Evolutionary conservation across 2,113 vertebrate genomes (phyloP).

Genomic region (Callipepla californica): DNA sequence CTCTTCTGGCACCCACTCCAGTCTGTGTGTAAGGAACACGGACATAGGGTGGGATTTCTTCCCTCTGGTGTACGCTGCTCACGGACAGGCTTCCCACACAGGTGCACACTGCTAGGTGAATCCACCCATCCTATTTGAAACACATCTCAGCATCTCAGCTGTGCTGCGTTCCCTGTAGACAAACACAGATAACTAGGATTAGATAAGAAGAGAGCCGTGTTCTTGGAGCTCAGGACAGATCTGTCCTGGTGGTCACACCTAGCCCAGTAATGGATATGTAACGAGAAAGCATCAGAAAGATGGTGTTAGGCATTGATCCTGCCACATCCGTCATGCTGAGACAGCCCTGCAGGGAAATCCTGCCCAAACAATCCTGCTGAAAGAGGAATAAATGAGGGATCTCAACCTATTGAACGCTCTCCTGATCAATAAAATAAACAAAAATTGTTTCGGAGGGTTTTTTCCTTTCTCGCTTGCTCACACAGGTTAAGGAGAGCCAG

Average conservation of each 20-base stretch:
- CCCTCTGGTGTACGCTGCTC: neutral
- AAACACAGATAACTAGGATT: neutral
- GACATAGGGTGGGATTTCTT: neutral
- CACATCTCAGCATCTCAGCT: neutral
- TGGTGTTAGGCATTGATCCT: neutral
- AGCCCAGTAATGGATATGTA: neutral
- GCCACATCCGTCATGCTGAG: neutral
- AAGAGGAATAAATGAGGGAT: conserved; percentile 10
- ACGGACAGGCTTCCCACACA: neutral
- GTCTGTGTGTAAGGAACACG: neutral
- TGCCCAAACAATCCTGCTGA: neutral
- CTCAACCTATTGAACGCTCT: neutral
- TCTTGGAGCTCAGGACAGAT: neutral
- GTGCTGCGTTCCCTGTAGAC: neutral
- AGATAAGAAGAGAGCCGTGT: neutral
- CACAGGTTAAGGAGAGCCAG: neutral
- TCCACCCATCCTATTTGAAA: neutral
- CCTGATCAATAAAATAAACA: neutral
- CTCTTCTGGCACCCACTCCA: neutral
- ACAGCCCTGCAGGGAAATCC: neutral
- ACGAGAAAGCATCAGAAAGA: neutral
- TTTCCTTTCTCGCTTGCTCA: neutral
- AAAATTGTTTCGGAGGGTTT: neutral
- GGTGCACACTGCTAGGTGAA: neutral
- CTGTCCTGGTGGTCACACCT: neutral